phyloP scores from a whole-genome alignment of 2,888 invertebrate genomes.

The Epinotia bilunana region DNA sequence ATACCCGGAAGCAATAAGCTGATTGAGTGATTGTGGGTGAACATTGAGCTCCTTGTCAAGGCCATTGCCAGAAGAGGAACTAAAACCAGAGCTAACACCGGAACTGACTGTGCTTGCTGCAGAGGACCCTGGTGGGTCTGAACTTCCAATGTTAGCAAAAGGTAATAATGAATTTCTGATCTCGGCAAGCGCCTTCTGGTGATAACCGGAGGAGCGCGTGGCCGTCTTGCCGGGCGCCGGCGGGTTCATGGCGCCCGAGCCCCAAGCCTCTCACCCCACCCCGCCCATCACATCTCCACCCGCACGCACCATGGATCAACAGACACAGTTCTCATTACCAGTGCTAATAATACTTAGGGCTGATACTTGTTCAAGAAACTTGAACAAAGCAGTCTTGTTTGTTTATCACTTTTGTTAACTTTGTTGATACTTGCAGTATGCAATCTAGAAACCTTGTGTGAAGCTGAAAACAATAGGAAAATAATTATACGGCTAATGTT shows the following conservation, averaged over 20 bases:
- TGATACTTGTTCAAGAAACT: slow-evolving; percentile 18
- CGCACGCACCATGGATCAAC: slow-evolving; percentile 65
- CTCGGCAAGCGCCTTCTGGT: slow-evolving; percentile 94
- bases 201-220: slow-evolving; percentile 91
- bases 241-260: slow-evolving; percentile 85
- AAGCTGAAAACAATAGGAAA: slow-evolving; percentile 29
- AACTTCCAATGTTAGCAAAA: slow-evolving; percentile 88
- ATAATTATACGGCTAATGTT: not conserved
- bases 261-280: slow-evolving; percentile 82
- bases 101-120: slow-evolving; percentile 89
- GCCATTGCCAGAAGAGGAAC: slow-evolving; percentile 84
- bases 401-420: slow-evolving; percentile 44
- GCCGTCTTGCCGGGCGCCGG: slow-evolving; percentile 86
- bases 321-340: slow-evolving; percentile 59
- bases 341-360: slow-evolving; percentile 33
- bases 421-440: slow-evolving; percentile 32
- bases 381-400: slow-evolving; percentile 42
- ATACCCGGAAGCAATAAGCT: slow-evolving; percentile 89
- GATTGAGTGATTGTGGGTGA: slow-evolving; percentile 86
- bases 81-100: slow-evolving; percentile 85
- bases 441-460: slow-evolving; percentile 8
- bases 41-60: slow-evolving; percentile 87
- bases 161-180: slow-evolving; percentile 93
- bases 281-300: slow-evolving; percentile 79
- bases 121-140: slow-evolving; percentile 88